Evolutionary conservation across 2,888 invertebrate species (phyloP), one percentile per base, ranked within the genome.

Genomic region (Brachyptera putata): DNA sequence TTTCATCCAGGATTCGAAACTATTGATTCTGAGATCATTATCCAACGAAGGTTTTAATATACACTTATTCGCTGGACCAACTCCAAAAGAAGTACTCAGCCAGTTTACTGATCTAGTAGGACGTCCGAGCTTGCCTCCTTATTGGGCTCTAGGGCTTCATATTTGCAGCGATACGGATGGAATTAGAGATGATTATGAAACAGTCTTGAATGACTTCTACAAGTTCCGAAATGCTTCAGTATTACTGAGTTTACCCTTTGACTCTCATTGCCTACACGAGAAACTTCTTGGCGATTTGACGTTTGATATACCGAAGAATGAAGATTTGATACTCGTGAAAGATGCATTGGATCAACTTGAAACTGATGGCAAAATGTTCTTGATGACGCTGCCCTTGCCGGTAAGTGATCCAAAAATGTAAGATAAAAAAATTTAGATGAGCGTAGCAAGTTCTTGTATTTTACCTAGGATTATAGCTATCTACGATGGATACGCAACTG

Each of bases 1-100:
- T 3, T 70, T 84, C 21, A 69, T 77, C 7, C 65, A 68, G 18
- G 75, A 75, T 1, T 80, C 82, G 1, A 80, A 80, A 65, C 72
- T 81, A 39, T 70, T 84, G 13, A 72, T 80, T 1, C 67, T 84
- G 5, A 75, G 82, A n/a, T 80, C 81, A 68, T 79, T 86, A 34
- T 76, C 77, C 0, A 73, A 66, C 63, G 76, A 70, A 64, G 68
- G 73, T 30, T 70, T 77, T 36, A 77, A 78, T 59, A 69, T 84
- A 56, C 77, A 76, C 65, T 64, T 84, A 39, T 76, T 77, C 65
- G 65, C 77, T 22, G 83, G 82, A 41, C 79, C 81, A 11, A 75
- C 76, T 1, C 80, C 81, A 11, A 71, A 72, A 50, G 74, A 77
- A 58, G 77, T 82, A 1, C 70, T 80, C 14, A 62, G 67, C 13